phyloP scores from a whole-genome alignment of 2,113 vertebrate species.

The Regulus satrapa region DNA sequence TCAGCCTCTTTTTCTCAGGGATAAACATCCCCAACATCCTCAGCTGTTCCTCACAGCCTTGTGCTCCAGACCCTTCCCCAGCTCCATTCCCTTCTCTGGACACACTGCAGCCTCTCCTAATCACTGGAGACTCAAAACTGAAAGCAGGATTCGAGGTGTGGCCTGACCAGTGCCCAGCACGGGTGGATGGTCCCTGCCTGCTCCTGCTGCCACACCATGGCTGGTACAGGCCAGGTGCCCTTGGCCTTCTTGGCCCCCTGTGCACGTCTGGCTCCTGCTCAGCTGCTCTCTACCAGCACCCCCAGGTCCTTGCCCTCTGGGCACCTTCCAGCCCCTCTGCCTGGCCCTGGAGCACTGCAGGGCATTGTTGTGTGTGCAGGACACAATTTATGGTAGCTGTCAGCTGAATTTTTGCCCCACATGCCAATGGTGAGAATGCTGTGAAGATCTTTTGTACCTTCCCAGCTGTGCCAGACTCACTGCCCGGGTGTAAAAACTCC shows the following conservation, averaged over 20 bases:
- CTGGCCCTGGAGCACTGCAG: no score
- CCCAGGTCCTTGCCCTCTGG: background rate
- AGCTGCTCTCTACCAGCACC: background rate
- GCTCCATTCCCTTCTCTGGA: background rate
- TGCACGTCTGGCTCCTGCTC: background rate
- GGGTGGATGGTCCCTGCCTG: background rate
- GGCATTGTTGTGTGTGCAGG: background rate
- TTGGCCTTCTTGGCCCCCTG: background rate
- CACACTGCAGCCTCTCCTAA: fast-evolving
- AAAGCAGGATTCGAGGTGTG: background rate
- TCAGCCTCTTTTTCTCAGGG: background rate
- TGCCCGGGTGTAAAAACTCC: background rate
- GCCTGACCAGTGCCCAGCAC: background rate
- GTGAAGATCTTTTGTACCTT: background rate
- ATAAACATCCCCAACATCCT: background rate
- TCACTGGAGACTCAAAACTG: background rate
- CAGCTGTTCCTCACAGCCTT: background rate
- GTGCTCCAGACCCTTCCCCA: background rate
- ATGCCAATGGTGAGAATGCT: background rate
- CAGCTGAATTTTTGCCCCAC: background rate
- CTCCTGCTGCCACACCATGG: background rate
- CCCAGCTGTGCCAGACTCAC: background rate
- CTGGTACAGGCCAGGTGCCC: background rate
- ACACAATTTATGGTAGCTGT: fast-evolving
- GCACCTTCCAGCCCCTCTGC: background rate